Evolutionary conservation across 2,113 vertebrate genomes (phyloP).

Genomic region (Capreolus pygargus): DNA sequence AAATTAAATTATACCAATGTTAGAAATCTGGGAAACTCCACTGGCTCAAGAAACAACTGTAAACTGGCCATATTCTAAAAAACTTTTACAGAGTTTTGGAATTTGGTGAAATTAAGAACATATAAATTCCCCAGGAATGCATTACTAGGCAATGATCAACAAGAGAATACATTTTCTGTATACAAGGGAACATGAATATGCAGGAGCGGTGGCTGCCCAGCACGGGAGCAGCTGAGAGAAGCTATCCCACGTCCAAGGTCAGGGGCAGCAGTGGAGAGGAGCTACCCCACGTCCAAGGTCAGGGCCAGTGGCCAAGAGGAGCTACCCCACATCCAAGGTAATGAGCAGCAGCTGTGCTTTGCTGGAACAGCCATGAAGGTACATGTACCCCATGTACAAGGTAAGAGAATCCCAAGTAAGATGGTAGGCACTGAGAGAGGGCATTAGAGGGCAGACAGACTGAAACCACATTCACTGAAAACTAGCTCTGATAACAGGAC

Average conservation of each 20-base stretch:
- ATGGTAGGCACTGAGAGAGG: neutral
- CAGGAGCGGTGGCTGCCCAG: rapidly evolving
- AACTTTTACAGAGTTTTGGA: neutral
- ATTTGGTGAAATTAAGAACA: neutral
- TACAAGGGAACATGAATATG: neutral
- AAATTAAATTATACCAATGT: neutral
- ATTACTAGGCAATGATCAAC: neutral
- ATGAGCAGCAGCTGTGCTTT: neutral
- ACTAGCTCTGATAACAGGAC: neutral
- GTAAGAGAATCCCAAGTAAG: neutral
- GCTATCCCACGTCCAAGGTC: neutral
- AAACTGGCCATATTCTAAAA: neutral
- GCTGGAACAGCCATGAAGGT: neutral
- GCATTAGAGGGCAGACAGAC: neutral
- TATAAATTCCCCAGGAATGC: neutral
- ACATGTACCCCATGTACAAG: neutral
- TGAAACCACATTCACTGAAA: neutral
- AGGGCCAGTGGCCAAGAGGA: neutral
- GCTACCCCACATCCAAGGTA: neutral
- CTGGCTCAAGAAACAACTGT: neutral
- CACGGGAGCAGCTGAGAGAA: neutral
- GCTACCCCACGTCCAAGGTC: neutral
- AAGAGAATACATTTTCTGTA: neutral
- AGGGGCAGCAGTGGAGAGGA: rapidly evolving
- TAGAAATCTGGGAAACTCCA: neutral